Percentiles rank a stretch among this genome's conserved stretches.
phyloP scores from a whole-genome alignment of 2,113 vertebrate species.

The Fregetta grallaria region DNA sequence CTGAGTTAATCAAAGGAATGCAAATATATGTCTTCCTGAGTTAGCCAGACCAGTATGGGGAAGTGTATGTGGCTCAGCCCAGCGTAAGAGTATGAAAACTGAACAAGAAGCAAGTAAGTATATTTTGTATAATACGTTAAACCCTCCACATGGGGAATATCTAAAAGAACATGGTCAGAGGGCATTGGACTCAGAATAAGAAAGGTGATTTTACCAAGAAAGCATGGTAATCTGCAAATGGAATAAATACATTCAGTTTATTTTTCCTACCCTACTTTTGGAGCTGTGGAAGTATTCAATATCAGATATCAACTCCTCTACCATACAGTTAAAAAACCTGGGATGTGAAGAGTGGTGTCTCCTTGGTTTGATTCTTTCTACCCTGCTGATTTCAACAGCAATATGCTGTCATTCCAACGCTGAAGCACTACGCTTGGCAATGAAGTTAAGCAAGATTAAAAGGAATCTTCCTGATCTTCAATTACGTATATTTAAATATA shows the following conservation, averaged over 20 bases:
- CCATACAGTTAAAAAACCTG: background rate
- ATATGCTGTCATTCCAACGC: background rate
- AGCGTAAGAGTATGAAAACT: background rate
- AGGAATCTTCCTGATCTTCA: background rate
- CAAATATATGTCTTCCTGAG: background rate
- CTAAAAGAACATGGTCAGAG: background rate
- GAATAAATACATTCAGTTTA: constrained; percentile 5
- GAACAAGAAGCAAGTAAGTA: background rate
- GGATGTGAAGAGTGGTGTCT: background rate
- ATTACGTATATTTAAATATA: background rate
- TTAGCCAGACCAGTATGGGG: background rate
- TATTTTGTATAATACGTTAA: background rate
- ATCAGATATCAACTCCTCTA: background rate
- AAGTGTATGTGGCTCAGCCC: background rate
- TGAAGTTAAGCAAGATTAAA: background rate
- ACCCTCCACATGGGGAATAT: background rate
- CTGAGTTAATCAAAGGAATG: background rate
- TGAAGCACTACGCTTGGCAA: background rate
- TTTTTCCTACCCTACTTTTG: background rate
- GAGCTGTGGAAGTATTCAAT: background rate
- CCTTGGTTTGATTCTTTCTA: background rate
- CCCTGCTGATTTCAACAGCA: background rate
- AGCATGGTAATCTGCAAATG: background rate
- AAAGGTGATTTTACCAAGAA: background rate
- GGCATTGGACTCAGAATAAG: background rate